Base-by-base conservation (phyloP, 2,888 invertebrate genomes). In the Protonemura montana region DNA sequence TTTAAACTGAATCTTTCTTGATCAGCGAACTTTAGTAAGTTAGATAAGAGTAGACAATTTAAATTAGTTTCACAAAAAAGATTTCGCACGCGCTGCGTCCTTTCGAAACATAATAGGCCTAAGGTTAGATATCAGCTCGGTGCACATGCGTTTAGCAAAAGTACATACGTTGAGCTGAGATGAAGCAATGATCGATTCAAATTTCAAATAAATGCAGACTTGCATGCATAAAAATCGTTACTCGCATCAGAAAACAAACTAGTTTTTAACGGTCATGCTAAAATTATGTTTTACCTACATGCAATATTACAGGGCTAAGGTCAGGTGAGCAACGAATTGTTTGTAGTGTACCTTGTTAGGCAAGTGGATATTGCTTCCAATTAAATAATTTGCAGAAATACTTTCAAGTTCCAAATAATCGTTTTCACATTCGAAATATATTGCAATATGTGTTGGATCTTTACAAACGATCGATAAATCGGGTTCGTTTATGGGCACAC, bases 131-230 rank as follows among this genome's bases (percentile, higher is more conserved):
- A 59, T 59, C 59, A 10, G 59, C 59, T 21, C 21, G 59, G 21
- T 7, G 59, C 13, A 41, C n/a, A n/a, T n/a, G n/a, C 10, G 35
- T 35, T 3, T 35, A 35, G 35, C 35, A 21, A 21, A 21, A 59
- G 13, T 41, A 13, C 59, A 35, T 59, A 13, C 13, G 59, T 13
- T 59, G 13, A 59, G 59, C 59, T 3, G 13, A 21, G 59, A 59
- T 59, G 59, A 59, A 21, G 59, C 59, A 13, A 59, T 59, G 6
- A 59, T 59, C 59, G 59, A 59, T 59, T 59, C 59, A 59, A 59
- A 59, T 59, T 59, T 59, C 59, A 59, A 59, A 59, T 10, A 59
- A 59, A 59, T 59, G 59, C 59, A 59, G 59, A 59, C 59, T 59
- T 59, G 59, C 59, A 59, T 59, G 59, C 59, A 59, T 10, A 10